Evolutionary conservation across 2,113 vertebrate species (phyloP).

Genomic region (Callopanchax toddi): DNA sequence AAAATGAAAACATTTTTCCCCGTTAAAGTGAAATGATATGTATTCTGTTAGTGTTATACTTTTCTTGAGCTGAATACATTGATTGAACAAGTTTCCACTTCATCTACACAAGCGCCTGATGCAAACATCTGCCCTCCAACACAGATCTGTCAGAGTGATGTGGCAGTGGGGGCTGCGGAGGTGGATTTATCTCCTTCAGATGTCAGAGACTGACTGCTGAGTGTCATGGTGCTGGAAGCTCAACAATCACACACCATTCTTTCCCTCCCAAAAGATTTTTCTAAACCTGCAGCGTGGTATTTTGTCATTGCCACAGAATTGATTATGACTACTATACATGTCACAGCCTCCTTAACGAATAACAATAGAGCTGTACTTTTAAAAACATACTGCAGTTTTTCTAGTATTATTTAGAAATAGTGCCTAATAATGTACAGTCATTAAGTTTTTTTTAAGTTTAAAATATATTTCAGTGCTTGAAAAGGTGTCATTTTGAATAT

Average conservation of each 20-base stretch:
- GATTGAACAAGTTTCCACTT: neutral
- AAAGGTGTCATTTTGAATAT: too few relatives aligned
- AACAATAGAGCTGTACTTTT: neutral
- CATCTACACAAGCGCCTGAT: conserved; percentile 3
- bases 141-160: conserved; percentile 18
- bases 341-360: neutral
- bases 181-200: conserved; percentile 28
- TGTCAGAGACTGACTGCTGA: conserved; percentile 24
- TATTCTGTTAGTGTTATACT: neutral
- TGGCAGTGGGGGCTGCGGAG: conserved; percentile 14
- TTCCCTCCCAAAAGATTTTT: conserved; percentile 2
- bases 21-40: neutral
- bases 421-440: neutral
- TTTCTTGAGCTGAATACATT: conserved; percentile 1
- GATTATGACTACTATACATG: neutral
- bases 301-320: conserved; percentile 1
- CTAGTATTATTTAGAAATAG: neutral
- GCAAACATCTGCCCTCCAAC: conserved; percentile 22
- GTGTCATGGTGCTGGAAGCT: conserved; percentile 24
- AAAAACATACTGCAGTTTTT: neutral
- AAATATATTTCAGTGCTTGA: too few relatives aligned
- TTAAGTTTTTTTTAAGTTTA: neutral
- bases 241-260: conserved; percentile 9
- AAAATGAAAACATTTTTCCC: neutral
- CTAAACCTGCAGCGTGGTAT: neutral